phyloP scores from a whole-genome alignment of 2,113 vertebrate genomes.

The Buteo buteo region DNA sequence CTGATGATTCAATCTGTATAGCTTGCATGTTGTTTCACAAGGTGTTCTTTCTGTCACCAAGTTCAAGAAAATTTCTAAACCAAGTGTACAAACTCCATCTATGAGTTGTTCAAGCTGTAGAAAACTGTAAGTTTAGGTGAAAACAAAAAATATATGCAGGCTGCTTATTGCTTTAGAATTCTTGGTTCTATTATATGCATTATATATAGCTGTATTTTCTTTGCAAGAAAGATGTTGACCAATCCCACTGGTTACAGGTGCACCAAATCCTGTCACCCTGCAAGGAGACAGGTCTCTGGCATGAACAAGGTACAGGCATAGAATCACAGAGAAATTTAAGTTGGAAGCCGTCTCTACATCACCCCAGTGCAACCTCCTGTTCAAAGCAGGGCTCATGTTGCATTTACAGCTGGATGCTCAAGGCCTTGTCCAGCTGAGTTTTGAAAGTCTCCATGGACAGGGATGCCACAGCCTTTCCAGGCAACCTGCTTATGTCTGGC shows the following conservation, averaged over 20 bases:
- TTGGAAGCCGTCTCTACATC: neutral
- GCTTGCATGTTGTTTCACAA: neutral
- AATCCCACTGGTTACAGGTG: neutral
- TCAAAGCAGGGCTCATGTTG: accelerated
- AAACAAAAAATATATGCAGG: neutral
- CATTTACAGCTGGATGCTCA: neutral
- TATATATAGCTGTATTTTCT: neutral
- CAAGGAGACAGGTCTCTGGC: neutral
- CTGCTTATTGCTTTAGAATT: neutral
- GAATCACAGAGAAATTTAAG: neutral
- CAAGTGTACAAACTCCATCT: neutral
- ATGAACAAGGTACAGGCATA: neutral
- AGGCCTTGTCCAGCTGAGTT: neutral
- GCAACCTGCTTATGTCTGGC: neutral
- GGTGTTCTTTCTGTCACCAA: neutral
- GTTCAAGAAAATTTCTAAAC: neutral
- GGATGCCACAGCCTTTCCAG: neutral
- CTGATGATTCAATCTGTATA: neutral
- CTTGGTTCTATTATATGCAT: neutral
- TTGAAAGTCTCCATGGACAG: neutral
- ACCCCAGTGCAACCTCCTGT: neutral
- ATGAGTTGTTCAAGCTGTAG: neutral
- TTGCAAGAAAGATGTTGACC: neutral
- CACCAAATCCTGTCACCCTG: neutral
- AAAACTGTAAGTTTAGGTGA: neutral